Evolutionary conservation across 2,797 vertebrate genomes (phyloP), one percentile per base, ranked within the genome.

Genomic region (Cetoscarus ocellatus): DNA sequence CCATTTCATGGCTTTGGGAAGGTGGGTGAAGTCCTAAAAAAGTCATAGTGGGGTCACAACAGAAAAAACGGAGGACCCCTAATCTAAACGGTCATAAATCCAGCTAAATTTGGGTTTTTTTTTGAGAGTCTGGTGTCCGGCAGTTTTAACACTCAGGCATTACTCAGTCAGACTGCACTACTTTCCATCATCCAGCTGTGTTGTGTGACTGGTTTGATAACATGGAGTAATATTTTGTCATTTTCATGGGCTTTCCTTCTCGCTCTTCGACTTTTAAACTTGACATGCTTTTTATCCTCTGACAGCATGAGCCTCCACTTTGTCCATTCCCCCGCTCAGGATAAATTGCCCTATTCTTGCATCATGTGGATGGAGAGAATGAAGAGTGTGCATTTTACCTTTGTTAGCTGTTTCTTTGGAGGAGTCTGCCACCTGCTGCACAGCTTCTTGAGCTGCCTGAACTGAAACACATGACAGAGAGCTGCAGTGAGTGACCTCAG

Each of bases 401-500:
- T 39, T 73, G 73, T 40, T 90, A 70, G 81, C 87, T 34, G 93
- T 92, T 87, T 95, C 94, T 91, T 94, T 95, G 80, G 93, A 93
- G 35, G 93, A 93, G 66, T 95, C 94, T 88, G 93, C 94, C 91
- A 94, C 93, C 93, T 95, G 93, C 86, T 95, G 93, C 79, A 95
- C 91, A 27, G 88, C 92, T 0, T 93, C 94, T 73, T 95, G 92
- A 79, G 93, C 91, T 88, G 91, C 91, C 75, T 92, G 90, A 73
- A 93, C 94, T 95, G 74, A 58, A 90, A 80, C 57, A 89, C 51
- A 91, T 13, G 35, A 82, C 27, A 85, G 17, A 4, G 15, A 70
- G 27, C 54, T 14, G 52, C 9, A 66, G 39, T 39, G n/a, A 71
- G 15, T 19, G 10, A 75, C 45, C 35, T 60, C 44, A 65, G 14